These are phyloP conservation scores for Andrena bicolor DNA, from an alignment of 2,888 invertebrate genomes.

Conservation along the genomic window DNA sequence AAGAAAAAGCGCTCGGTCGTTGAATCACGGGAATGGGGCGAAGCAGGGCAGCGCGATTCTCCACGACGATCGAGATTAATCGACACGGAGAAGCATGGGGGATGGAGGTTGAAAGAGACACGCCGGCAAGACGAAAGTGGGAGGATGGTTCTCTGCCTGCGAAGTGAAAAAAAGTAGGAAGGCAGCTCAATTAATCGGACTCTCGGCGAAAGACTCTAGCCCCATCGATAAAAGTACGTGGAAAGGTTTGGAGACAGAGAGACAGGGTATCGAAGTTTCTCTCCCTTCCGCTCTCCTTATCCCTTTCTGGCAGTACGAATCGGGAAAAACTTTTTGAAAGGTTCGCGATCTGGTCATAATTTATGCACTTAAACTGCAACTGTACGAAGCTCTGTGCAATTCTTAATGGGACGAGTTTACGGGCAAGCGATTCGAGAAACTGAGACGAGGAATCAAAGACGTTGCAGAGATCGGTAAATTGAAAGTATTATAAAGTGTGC, in stretches of 20 bases:
- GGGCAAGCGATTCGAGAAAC: conserved; percentile 40
- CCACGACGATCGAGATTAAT: conserved; percentile 70
- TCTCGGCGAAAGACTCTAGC: conserved; percentile 67
- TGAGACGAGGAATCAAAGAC: conserved; percentile 35
- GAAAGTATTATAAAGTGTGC: conserved; percentile 22
- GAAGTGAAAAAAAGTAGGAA: conserved; percentile 68
- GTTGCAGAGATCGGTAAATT: conserved; percentile 27
- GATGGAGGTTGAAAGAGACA: conserved; percentile 59
- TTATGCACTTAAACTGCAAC: conserved; percentile 78
- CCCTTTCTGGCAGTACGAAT: conserved; percentile 36
- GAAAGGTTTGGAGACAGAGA: conserved; percentile 57
- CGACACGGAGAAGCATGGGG: conserved; percentile 50
- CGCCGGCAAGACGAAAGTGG: conserved; percentile 59
- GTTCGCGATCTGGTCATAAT: conserved; percentile 80
- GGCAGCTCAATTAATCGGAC: conserved; percentile 75
- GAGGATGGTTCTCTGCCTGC: conserved; percentile 51
- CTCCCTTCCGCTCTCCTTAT: background rate
- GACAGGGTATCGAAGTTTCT: conserved; percentile 70
- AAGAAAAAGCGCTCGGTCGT: conserved; percentile 46
- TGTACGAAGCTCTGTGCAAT: conserved; percentile 42
- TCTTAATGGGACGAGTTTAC: conserved; percentile 58
- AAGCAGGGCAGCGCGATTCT: conserved; percentile 57
- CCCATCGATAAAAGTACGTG: conserved; percentile 79
- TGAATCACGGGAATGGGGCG: conserved; percentile 46
- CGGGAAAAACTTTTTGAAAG: conserved; percentile 70